phyloP scores from a whole-genome alignment of 1,140 invertebrate species.

The Uloborus diversus region DNA sequence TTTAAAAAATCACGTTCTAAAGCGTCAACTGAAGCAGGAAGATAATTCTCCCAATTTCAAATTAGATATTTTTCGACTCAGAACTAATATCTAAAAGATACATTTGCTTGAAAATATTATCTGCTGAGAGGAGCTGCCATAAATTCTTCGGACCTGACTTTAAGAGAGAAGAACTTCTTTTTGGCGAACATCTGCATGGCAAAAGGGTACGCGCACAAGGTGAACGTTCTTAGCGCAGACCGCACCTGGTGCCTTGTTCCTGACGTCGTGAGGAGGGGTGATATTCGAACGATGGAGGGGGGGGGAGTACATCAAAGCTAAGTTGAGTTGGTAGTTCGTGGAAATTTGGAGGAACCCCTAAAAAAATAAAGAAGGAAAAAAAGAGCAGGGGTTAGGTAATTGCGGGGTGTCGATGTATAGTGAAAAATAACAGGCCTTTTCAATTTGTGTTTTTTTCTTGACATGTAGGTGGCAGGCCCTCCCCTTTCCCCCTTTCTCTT shows the following conservation, averaged over 20 bases:
- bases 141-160: slow-evolving; percentile 18
- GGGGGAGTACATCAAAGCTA: background rate
- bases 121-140: slow-evolving; percentile 5
- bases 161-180: background rate
- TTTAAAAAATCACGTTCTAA: too few species aligned
- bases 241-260: slow-evolving; percentile 7
- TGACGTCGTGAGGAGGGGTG: background rate
- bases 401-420: too few species aligned
- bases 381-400: too few species aligned
- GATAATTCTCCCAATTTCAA: too few species aligned
- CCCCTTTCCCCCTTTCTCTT: too few species aligned
- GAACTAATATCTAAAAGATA: background rate
- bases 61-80: too few species aligned
- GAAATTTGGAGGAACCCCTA: background rate
- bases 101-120: background rate
- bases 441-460: too few species aligned
- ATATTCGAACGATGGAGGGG: too few species aligned
- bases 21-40: too few species aligned
- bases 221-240: slow-evolving; percentile 5
- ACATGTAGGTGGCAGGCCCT: too few species aligned
- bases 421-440: too few species aligned
- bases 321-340: background rate
- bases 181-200: slow-evolving; percentile 15
- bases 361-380: background rate
- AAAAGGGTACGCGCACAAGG: slow-evolving; percentile 8